phyloP scores from a whole-genome alignment of 2,888 invertebrate genomes.

The Carpatolechia fugitivella region DNA sequence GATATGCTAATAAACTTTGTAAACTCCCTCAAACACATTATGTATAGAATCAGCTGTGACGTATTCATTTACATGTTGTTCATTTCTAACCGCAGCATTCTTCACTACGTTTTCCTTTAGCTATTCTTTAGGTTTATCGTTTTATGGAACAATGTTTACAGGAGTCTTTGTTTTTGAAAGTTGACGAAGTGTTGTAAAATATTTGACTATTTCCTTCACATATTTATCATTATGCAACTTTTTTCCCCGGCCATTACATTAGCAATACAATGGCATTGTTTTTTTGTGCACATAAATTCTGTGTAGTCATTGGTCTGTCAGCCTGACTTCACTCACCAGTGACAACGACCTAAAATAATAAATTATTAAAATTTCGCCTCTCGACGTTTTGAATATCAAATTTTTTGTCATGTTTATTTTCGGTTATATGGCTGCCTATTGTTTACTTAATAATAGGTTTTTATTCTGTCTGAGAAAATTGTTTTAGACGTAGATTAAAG shows the following conservation, averaged over 20 bases:
- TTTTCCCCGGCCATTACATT: constrained; percentile 46
- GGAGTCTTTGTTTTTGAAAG: too few relatives aligned
- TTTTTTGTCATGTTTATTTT: constrained; percentile 22
- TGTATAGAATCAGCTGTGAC: background rate
- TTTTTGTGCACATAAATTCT: constrained; percentile 46
- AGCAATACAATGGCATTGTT: constrained; percentile 54
- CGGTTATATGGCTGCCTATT: background rate
- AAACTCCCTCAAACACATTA: background rate
- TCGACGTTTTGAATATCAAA: constrained; percentile 34
- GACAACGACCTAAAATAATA: constrained; percentile 71
- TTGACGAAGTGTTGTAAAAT: constrained; percentile 4
- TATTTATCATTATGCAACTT: constrained; percentile 46
- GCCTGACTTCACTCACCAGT: constrained; percentile 65
- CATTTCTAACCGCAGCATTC: background rate
- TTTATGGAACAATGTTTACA: too few relatives aligned
- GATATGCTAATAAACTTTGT: constrained; percentile 57
- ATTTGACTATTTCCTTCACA: constrained; percentile 16
- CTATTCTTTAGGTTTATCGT: too few relatives aligned
- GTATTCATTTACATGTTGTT: constrained; percentile 33
- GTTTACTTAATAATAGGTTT: too few relatives aligned
- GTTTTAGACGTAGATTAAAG: too few relatives aligned
- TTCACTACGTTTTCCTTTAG: too few relatives aligned
- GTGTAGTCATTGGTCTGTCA: constrained; percentile 55
- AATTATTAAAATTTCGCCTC: constrained; percentile 55
- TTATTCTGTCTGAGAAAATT: too few relatives aligned